These are phyloP conservation scores for Betta splendens DNA, from an alignment of 2,797 vertebrate genomes.

Conservation along the genomic window DNA sequence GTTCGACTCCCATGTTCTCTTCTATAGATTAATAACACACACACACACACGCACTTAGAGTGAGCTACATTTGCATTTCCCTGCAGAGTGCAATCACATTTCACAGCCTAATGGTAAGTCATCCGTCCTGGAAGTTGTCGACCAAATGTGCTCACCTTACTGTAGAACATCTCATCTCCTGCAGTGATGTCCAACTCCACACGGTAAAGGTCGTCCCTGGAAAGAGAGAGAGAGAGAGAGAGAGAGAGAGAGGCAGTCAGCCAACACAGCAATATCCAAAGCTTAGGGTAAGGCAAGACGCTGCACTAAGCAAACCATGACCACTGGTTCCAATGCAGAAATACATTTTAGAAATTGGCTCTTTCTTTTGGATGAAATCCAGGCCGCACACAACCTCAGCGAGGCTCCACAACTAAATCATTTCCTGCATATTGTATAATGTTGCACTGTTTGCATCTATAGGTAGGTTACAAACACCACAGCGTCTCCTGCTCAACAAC, in stretches of 20 bases:
- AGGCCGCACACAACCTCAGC: constrained; percentile 15
- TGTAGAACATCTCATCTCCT: constrained; percentile 90
- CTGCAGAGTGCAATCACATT: constrained; percentile 4
- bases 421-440: constrained; percentile 21
- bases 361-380: constrained; percentile 43
- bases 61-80: constrained; percentile 26
- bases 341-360: constrained; percentile 19
- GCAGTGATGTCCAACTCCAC: constrained; percentile 90
- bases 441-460: no score
- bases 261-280: constrained; percentile 27
- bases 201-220: constrained; percentile 92
- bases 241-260: constrained; percentile 18
- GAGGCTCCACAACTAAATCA: constrained; percentile 22
- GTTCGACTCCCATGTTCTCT: constrained; percentile 93
- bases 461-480: no score
- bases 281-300: constrained; percentile 12
- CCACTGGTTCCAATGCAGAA: constrained; percentile 17
- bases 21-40: constrained; percentile 72
- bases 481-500: no score
- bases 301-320: constrained; percentile 22
- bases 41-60: constrained; percentile 13
- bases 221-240: constrained; percentile 16
- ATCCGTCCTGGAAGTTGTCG: constrained; percentile 9
- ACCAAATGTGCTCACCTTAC: constrained; percentile 82
- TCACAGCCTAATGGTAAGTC: not conserved